Conservation (phyloP, 2,888 invertebrate species). For the Halictus quadricinctus region DNA sequence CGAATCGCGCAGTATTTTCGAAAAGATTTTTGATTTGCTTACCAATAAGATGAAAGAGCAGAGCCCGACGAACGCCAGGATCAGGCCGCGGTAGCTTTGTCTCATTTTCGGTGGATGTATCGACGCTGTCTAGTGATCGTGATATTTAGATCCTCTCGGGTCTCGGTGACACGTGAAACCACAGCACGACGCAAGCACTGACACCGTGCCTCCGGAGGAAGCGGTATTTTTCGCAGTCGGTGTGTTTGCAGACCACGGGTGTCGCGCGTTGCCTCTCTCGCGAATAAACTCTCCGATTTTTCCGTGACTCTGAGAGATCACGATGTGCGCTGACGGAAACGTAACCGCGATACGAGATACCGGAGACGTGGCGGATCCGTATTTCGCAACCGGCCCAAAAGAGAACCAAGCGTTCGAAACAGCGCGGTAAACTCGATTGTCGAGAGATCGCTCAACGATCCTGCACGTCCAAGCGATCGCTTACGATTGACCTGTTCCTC, state of each 20-base stretch:
- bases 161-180: background rate
- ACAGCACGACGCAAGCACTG: background rate
- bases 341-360: background rate
- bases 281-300: background rate
- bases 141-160: background rate
- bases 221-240: background rate
- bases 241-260: background rate
- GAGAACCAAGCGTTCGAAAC: background rate
- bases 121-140: background rate
- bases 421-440: background rate
- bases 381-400: background rate
- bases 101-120: conserved; percentile 8
- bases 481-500: conserved; percentile 52
- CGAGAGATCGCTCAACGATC: conserved; percentile 46
- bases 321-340: too few species aligned
- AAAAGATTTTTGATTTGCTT: background rate
- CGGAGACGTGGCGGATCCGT: background rate
- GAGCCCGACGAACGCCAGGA: background rate
- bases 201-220: background rate
- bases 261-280: background rate
- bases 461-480: conserved; percentile 43
- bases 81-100: background rate
- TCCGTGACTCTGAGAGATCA: background rate
- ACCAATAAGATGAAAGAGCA: conserved; percentile 31
- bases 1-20: background rate